Percentiles rank a stretch among this genome's conserved stretches.
Evolutionary conservation across 2,797 vertebrate genomes (phyloP).

Genomic region (Catamblyrhynchus diadema): DNA sequence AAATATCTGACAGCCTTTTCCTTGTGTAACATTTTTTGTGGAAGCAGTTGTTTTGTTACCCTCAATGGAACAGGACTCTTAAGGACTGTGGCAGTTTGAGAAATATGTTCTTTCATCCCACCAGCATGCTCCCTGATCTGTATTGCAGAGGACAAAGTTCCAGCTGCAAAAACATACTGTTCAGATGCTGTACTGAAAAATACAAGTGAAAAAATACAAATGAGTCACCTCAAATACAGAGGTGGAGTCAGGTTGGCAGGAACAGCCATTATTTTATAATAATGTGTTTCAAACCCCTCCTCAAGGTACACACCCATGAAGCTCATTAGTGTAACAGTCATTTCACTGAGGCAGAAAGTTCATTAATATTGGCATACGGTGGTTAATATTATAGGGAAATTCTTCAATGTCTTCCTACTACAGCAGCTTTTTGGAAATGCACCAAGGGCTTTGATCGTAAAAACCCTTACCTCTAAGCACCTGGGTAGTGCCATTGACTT

Average conservation of each 20-base stretch:
- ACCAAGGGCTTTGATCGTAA: slow-evolving; percentile 10
- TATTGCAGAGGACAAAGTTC: not conserved
- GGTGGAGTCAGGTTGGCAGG: not conserved
- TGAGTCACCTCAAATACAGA: not conserved
- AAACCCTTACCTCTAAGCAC: not conserved
- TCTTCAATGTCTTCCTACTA: not conserved
- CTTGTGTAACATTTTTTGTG: not conserved
- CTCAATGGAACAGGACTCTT: not conserved
- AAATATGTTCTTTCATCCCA: not conserved
- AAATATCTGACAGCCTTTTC: not conserved
- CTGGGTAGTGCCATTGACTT: not conserved
- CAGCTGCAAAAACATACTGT: not conserved
- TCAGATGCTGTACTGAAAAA: not conserved
- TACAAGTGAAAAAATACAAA: not conserved
- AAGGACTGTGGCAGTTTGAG: not conserved
- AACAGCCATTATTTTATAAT: not conserved
- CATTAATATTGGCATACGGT: not conserved
- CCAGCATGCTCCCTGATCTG: not conserved
- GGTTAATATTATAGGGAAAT: not conserved
- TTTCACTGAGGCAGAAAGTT: not conserved
- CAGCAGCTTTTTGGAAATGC: not conserved
- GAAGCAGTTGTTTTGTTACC: not conserved
- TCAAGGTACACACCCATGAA: not conserved
- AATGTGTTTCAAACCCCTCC: not conserved
- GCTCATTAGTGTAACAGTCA: not conserved